Evolutionary conservation across 2,888 invertebrate species (phyloP).

Genomic region (Tortrix viridana): DNA sequence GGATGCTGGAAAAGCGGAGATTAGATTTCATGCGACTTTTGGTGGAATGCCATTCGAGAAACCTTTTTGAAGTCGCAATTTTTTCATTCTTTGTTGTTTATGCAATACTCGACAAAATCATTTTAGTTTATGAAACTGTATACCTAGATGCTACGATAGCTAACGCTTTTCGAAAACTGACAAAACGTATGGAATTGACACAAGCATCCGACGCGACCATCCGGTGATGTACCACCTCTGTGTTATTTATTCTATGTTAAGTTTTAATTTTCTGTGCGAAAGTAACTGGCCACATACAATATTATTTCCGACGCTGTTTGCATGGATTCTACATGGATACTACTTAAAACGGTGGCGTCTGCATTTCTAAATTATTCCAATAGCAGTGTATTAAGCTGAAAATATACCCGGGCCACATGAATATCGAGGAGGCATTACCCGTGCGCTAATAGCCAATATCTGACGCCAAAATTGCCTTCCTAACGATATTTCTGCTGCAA

Average conservation of each 20-base stretch:
- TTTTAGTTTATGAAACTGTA: too few relatives aligned
- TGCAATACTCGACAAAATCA: too few relatives aligned
- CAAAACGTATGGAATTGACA: too few relatives aligned
- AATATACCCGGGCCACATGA: slow-evolving; percentile 58
- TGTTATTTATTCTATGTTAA: too few relatives aligned
- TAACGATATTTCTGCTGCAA: slow-evolving; percentile 80
- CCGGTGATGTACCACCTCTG: too few relatives aligned
- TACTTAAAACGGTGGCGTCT: slow-evolving; percentile 26
- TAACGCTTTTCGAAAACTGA: too few relatives aligned
- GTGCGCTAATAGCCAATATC: slow-evolving; percentile 82
- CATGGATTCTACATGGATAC: not conserved
- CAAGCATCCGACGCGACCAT: too few relatives aligned
- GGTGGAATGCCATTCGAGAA: slow-evolving; percentile 9
- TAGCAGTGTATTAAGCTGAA: slow-evolving; percentile 29
- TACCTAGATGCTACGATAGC: too few relatives aligned
- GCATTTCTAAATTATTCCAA: slow-evolving; percentile 42
- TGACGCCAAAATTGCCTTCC: slow-evolving; percentile 80
- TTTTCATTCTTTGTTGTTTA: not conserved
- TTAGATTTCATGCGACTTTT: slow-evolving; percentile 14
- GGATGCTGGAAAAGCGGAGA: slow-evolving; percentile 1
- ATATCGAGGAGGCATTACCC: slow-evolving; percentile 76
- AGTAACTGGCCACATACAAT: not conserved
- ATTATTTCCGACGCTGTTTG: not conserved
- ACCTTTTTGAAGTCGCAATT: slow-evolving; percentile 5
- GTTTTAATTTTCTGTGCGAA: not conserved